Conservation (phyloP, 2,797 vertebrate genomes). For the Tarsius wallacei region DNA sequence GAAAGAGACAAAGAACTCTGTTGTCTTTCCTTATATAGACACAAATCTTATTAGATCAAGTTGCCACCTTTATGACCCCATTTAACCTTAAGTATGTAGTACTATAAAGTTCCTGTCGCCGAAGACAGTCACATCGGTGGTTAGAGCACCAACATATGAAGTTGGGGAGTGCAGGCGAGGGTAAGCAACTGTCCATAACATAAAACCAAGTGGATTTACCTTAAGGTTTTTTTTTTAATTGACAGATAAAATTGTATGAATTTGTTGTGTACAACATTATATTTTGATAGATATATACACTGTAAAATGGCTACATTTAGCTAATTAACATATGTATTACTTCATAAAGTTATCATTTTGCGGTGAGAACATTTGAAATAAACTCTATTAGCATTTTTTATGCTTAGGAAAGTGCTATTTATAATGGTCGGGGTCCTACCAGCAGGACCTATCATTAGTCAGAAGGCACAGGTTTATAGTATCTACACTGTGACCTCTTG, state of each 20-base stretch:
- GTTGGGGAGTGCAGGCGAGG: not conserved
- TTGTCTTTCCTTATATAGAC: not conserved
- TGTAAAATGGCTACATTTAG: not conserved
- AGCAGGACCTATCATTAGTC: not conserved
- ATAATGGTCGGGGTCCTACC: not conserved
- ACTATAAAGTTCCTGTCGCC: not conserved
- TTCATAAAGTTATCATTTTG: not conserved
- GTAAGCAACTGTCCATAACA: not conserved
- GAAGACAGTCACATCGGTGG: not conserved
- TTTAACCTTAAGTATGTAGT: constrained; percentile 1
- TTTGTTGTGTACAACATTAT: not conserved
- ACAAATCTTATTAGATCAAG: not conserved
- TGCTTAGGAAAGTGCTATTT: not conserved
- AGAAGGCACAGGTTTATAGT: not conserved
- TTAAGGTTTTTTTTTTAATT: not conserved
- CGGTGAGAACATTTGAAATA: not conserved
- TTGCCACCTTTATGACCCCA: not conserved
- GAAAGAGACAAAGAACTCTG: too few species aligned
- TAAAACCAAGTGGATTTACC: not conserved
- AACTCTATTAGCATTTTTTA: not conserved
- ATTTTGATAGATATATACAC: not conserved
- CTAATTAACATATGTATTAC: not conserved
- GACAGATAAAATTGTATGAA: not conserved
- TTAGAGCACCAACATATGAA: not conserved
- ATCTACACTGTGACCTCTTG: not conserved